A percentile compares a stretch with the other conserved stretches of the same genome.
These are phyloP conservation scores for Stichopus horrens DNA, from an alignment of 53 echinoderm and acorn worm genomes.

Conservation along the genomic window DNA sequence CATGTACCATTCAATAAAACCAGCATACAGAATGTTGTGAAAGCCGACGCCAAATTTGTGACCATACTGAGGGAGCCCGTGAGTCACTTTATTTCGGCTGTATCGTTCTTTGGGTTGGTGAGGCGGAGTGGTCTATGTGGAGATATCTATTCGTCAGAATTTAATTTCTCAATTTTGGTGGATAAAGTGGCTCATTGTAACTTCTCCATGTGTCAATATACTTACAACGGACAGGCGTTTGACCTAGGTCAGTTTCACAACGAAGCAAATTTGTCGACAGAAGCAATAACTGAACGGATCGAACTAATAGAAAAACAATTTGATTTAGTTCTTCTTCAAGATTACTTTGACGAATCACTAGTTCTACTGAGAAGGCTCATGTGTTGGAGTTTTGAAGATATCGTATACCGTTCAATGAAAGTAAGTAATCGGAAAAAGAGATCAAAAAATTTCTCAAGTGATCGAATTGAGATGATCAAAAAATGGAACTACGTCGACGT, in stretches of 20 bases:
- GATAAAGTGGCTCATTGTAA: background rate
- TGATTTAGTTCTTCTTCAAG: conserved; percentile 3
- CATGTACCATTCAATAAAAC: background rate
- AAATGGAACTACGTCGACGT: background rate
- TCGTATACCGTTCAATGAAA: background rate
- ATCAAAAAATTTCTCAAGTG: background rate
- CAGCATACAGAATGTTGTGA: background rate
- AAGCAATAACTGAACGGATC: background rate
- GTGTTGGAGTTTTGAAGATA: background rate
- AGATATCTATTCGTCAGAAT: background rate
- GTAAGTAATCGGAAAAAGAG: background rate
- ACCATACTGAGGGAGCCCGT: background rate
- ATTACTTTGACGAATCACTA: background rate
- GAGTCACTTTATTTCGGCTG: background rate
- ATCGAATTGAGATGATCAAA: background rate
- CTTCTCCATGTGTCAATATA: background rate
- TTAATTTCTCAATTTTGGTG: background rate
- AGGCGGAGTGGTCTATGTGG: background rate
- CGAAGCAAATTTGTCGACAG: background rate
- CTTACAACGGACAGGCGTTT: background rate
- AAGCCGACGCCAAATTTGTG: background rate
- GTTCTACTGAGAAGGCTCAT: background rate
- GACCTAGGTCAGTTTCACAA: background rate
- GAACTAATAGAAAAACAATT: background rate
- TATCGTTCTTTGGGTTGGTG: background rate